phyloP scores from a whole-genome alignment of 2,888 invertebrate genomes.

The Athalia rosae region DNA sequence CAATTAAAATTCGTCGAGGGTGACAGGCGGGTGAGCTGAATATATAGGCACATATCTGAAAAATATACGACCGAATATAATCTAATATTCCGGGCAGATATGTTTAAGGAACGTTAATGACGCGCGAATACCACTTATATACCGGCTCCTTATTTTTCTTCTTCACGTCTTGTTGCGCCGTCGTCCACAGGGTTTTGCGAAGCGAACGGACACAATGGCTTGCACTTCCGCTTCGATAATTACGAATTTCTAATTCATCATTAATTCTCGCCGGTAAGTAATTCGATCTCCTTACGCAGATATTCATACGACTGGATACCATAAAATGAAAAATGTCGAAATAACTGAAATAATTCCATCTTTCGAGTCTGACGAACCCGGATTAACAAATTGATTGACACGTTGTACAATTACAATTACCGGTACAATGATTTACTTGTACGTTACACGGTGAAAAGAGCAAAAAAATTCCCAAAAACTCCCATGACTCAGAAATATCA shows the following conservation, averaged over 20 bases:
- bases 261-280: background rate
- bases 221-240: constrained; percentile 28
- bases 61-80: background rate
- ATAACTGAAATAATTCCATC: background rate
- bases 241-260: background rate
- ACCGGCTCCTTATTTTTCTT: constrained; percentile 1
- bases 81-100: constrained; percentile 22
- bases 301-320: background rate
- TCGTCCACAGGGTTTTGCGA: background rate
- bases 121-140: background rate
- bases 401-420: too few relatives aligned
- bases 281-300: background rate
- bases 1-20: background rate
- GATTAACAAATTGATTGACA: too few relatives aligned
- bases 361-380: too few relatives aligned
- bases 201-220: background rate
- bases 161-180: background rate
- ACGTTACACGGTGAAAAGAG: too few relatives aligned
- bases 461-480: too few relatives aligned
- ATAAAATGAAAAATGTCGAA: background rate
- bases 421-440: too few relatives aligned
- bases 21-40: too few relatives aligned
- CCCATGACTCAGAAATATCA: too few relatives aligned
- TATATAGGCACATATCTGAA: too few relatives aligned
- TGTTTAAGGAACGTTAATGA: constrained; percentile 30